Percentiles rank a stretch among this genome's conserved stretches.
Evolutionary conservation across 2,113 vertebrate genomes (phyloP).

Genomic region (Rhadina sibilatrix): DNA sequence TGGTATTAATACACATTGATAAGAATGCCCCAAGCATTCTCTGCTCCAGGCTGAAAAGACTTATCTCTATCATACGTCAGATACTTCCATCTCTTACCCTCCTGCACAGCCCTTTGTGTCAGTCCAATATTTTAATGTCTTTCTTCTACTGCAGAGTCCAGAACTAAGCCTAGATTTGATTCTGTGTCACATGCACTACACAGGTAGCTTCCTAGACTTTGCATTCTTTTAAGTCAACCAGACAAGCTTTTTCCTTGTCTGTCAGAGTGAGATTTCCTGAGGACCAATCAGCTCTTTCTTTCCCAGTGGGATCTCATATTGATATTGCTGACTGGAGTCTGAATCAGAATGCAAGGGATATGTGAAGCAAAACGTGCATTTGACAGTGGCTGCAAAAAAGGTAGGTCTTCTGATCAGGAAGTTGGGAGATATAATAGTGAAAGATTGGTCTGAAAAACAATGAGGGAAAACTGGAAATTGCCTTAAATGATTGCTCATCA

Average conservation of each 20-base stretch:
- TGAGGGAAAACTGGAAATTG: not conserved
- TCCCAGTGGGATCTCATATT: not conserved
- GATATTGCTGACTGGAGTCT: not conserved
- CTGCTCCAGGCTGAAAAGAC: not conserved
- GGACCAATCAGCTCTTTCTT: not conserved
- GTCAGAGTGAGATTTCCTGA: not conserved
- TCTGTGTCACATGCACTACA: fast-evolving
- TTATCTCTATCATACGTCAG: not conserved
- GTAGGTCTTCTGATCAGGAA: not conserved
- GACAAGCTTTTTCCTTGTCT: not conserved
- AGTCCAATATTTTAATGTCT: not conserved
- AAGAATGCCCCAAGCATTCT: not conserved
- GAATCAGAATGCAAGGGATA: not conserved
- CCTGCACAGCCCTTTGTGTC: not conserved
- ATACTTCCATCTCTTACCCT: not conserved
- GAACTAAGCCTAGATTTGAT: not conserved
- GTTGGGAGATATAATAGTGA: not conserved
- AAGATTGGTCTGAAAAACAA: not conserved
- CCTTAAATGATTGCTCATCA: not conserved
- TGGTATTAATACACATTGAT: not conserved
- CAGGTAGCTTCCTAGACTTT: not conserved
- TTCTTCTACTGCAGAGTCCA: not conserved
- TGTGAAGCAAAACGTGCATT: not conserved
- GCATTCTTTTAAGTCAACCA: not conserved
- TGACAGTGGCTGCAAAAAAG: not conserved